Percentiles rank a stretch among this genome's conserved stretches.
Evolutionary conservation across 1,140 invertebrate genomes (phyloP).

Genomic region (Agrilus planipennis): DNA sequence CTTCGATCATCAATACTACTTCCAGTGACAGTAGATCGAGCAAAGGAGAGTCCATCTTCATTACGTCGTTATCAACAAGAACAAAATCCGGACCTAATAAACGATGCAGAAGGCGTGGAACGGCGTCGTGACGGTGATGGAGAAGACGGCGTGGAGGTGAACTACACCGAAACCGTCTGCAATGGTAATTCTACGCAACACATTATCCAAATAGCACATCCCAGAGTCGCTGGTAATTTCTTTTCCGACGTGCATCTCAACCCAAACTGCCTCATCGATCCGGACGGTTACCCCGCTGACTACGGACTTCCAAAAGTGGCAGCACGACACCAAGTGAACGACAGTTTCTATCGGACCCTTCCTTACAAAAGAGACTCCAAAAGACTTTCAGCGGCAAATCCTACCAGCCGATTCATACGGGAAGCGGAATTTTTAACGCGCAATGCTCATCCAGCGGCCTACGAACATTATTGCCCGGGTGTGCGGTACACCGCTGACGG

Average conservation of each 20-base stretch:
- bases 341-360: conserved; percentile 53
- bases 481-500: conserved; percentile 67
- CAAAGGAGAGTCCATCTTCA: conserved; percentile 22
- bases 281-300: conserved; percentile 65
- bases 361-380: conserved; percentile 51
- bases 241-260: conserved; percentile 9
- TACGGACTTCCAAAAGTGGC: conserved; percentile 62
- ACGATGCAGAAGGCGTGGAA: conserved; percentile 55
- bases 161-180: conserved; percentile 4
- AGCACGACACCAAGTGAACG: conserved; percentile 33
- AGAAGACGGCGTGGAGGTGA: conserved; percentile 20
- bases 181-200: conserved; percentile 8
- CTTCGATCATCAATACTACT: conserved; percentile 30
- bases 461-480: conserved; percentile 45
- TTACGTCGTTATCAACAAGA: conserved; percentile 45
- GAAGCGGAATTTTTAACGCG: conserved; percentile 55
- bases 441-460: conserved; percentile 34
- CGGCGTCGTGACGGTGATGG: conserved; percentile 43
- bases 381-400: conserved; percentile 45
- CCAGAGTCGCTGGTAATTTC: not conserved
- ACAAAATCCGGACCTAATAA: conserved; percentile 64
- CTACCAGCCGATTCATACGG: conserved; percentile 47
- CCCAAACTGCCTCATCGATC: conserved; percentile 41
- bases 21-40: conserved; percentile 20
- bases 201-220: conserved; percentile 9